A percentile compares a stretch with the other conserved stretches of the same genome.
These are phyloP conservation scores for Liopterus haemorrhoidalis DNA, from an alignment of 2,888 invertebrate genomes.

Conservation along the genomic window DNA sequence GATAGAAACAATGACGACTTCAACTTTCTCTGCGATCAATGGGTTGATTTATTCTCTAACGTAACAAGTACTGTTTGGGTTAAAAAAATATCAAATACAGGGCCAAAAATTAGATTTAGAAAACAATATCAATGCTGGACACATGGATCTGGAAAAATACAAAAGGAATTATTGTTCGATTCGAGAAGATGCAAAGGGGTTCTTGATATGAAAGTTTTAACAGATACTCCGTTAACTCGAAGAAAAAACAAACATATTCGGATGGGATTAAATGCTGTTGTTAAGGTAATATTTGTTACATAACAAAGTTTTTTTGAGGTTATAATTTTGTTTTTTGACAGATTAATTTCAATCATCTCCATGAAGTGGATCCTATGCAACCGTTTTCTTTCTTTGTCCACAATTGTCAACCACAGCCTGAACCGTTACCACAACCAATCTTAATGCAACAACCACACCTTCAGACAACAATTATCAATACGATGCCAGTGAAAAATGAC, in stretches of 20 bases:
- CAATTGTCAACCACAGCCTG: conserved; percentile 40
- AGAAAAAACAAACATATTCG: conserved; percentile 43
- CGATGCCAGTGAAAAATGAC: conserved; percentile 34
- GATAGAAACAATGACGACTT: conserved; percentile 42
- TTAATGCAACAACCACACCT: not conserved
- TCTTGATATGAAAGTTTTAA: conserved; percentile 44
- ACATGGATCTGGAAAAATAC: conserved; percentile 40
- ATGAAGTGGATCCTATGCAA: conserved; percentile 37
- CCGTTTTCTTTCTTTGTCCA: conserved; percentile 43
- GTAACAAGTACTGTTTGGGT: conserved; percentile 44
- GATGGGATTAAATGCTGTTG: conserved; percentile 43
- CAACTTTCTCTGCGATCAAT: conserved; percentile 43
- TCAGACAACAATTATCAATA: too few species aligned
- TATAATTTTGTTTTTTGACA: conserved; percentile 35
- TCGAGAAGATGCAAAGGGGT: conserved; percentile 43
- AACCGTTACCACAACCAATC: conserved; percentile 38
- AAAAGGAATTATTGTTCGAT: conserved; percentile 44
- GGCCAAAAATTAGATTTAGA: conserved; percentile 44
- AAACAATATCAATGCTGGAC: conserved; percentile 47
- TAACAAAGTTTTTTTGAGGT: conserved; percentile 7
- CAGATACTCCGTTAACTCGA: conserved; percentile 41
- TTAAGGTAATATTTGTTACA: conserved; percentile 39
- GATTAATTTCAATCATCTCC: conserved; percentile 44
- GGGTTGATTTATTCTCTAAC: conserved; percentile 44
- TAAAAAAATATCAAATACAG: conserved; percentile 45